A percentile compares a stretch with the other conserved stretches of the same genome.
These are phyloP conservation scores for Pomatorhinus ruficollis DNA, from an alignment of 2,113 vertebrate species.

Conservation along the genomic window DNA sequence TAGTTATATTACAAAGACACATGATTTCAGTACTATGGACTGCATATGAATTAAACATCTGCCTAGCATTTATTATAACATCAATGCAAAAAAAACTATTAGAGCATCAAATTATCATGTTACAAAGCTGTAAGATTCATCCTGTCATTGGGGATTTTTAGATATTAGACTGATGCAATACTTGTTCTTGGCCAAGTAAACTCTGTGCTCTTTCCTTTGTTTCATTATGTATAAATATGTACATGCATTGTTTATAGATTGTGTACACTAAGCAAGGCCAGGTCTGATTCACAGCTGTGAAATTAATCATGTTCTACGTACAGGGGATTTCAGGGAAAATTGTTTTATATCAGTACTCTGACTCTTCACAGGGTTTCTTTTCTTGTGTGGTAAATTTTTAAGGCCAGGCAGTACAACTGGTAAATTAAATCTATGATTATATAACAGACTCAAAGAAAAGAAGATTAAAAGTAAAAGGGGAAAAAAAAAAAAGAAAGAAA, in stretches of 20 bases:
- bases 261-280: not conserved
- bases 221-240: not conserved
- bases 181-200: conserved; percentile 10
- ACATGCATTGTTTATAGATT: not conserved
- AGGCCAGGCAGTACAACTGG: not conserved
- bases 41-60: conserved; percentile 41
- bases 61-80: not conserved
- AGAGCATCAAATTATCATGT: conserved; percentile 24
- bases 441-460: not conserved
- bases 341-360: not conserved
- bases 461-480: not conserved
- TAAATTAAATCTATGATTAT: not conserved
- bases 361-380: not conserved
- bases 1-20: not conserved
- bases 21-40: not conserved
- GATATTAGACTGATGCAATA: conserved; percentile 32
- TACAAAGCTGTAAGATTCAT: not conserved
- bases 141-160: not conserved
- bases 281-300: conserved; percentile 16
- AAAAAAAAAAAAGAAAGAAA: not conserved
- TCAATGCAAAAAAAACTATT: not conserved
- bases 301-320: not conserved
- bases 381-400: not conserved
- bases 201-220: not conserved
- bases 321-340: not conserved